A percentile compares a stretch with the other conserved stretches of the same genome.
Conservation (phyloP, 2,113 vertebrate genomes). For the Picathartes gymnocephalus region DNA sequence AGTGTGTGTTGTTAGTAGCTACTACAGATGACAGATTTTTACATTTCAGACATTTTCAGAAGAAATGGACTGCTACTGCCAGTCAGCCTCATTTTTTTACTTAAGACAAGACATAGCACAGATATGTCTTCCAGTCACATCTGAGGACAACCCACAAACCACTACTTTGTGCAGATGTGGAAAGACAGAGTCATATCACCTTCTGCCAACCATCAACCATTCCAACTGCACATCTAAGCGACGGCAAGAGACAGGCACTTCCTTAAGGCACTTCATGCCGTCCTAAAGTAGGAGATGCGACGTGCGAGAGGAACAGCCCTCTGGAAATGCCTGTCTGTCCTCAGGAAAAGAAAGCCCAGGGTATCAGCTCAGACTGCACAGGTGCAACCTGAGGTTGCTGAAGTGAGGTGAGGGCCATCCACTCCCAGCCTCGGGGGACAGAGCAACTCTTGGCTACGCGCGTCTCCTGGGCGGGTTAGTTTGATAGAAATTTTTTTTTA, state of each 20-base stretch:
- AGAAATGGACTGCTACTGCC: background rate
- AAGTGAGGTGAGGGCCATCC: background rate
- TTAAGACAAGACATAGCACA: background rate
- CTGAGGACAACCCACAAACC: background rate
- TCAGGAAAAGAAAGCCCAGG: background rate
- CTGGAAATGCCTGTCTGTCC: background rate
- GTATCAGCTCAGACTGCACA: background rate
- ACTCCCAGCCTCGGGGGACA: background rate
- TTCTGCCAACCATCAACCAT: background rate
- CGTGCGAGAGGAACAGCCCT: background rate
- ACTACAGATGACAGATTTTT: background rate
- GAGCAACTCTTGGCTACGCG: background rate
- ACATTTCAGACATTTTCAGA: fast-evolving
- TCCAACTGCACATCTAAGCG: fast-evolving
- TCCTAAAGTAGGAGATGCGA: background rate
- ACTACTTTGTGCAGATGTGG: background rate
- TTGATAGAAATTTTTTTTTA: fast-evolving
- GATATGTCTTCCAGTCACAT: background rate
- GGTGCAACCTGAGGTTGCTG: background rate
- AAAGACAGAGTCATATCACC: background rate
- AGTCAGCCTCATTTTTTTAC: background rate
- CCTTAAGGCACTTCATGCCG: background rate
- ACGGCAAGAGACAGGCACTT: background rate
- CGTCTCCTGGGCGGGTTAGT: too few species aligned
- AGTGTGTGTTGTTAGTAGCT: background rate